A percentile compares a stretch with the other conserved stretches of the same genome.
These are phyloP conservation scores for Fukomys damarensis DNA, from an alignment of 2,113 vertebrate species.

Conservation along the genomic window DNA sequence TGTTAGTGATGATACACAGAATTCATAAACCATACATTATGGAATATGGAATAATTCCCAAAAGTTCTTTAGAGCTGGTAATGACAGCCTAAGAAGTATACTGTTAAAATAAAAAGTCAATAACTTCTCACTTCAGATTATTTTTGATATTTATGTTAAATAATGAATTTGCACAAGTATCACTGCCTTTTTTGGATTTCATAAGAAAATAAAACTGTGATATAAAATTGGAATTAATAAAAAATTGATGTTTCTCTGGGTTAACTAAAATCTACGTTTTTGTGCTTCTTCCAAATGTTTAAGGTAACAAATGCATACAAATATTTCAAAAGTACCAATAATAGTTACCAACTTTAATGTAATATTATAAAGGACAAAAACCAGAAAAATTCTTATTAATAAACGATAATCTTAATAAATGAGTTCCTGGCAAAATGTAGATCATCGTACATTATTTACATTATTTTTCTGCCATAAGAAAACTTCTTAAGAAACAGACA, in stretches of 20 bases:
- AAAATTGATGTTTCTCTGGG: slow-evolving; percentile 70
- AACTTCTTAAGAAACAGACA: slow-evolving; percentile 85
- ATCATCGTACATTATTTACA: slow-evolving; percentile 85
- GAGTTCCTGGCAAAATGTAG: slow-evolving; percentile 84
- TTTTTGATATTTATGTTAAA: slow-evolving; percentile 65
- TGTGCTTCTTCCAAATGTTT: slow-evolving; percentile 81
- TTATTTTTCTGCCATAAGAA: slow-evolving; percentile 83
- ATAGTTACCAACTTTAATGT: slow-evolving; percentile 83
- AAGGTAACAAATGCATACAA: slow-evolving; percentile 84
- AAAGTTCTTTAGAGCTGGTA: slow-evolving; percentile 56
- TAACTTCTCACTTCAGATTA: slow-evolving; percentile 58
- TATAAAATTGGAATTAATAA: slow-evolving; percentile 78
- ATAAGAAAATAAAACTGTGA: slow-evolving; percentile 78
- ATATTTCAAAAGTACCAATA: slow-evolving; percentile 82
- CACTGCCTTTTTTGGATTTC: slow-evolving; percentile 67
- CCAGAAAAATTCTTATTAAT: slow-evolving; percentile 79
- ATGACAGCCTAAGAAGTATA: slow-evolving; percentile 61
- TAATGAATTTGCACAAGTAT: slow-evolving; percentile 55
- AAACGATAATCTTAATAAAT: slow-evolving; percentile 82
- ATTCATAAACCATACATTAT: slow-evolving; percentile 60
- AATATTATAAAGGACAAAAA: slow-evolving; percentile 83
- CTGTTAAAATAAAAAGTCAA: slow-evolving; percentile 68
- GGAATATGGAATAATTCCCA: slow-evolving; percentile 53
- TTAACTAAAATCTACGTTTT: slow-evolving; percentile 83
- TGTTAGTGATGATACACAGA: slow-evolving; percentile 65